Evolutionary conservation across 2,888 invertebrate genomes (phyloP).

Genomic region (Notodonta dromedarius): DNA sequence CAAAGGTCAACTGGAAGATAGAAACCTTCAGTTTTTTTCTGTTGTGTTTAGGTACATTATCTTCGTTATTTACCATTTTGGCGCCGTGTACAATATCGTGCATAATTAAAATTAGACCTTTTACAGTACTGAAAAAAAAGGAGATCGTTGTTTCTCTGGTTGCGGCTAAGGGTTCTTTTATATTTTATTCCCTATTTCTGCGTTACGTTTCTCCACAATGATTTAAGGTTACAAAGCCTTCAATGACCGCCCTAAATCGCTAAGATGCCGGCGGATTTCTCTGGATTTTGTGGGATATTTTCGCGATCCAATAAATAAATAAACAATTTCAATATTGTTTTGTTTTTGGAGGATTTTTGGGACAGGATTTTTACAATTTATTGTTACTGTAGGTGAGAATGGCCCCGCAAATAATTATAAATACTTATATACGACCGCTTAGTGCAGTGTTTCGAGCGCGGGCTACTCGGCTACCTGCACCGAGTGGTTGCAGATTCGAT

Average conservation of each 20-base stretch:
- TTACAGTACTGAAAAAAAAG: not conserved
- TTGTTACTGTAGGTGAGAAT: not conserved
- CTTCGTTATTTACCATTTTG: too few relatives aligned
- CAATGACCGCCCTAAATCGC: not conserved
- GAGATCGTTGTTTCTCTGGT: not conserved
- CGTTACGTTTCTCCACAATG: conserved; percentile 5
- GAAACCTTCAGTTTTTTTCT: too few relatives aligned
- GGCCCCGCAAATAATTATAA: too few relatives aligned
- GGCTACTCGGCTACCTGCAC: too few relatives aligned
- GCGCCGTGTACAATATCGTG: too few relatives aligned
- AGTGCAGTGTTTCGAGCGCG: too few relatives aligned
- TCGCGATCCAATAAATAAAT: not conserved
- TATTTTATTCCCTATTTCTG: conserved; percentile 12
- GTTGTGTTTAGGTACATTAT: too few relatives aligned
- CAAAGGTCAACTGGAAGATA: too few relatives aligned
- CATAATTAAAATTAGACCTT: too few relatives aligned
- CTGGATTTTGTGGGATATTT: not conserved
- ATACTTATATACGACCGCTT: too few relatives aligned
- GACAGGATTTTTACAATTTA: not conserved
- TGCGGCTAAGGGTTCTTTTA: not conserved
- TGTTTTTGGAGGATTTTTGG: not conserved
- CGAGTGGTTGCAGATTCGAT: too few relatives aligned
- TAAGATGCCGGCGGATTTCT: not conserved
- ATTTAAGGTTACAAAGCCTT: conserved; percentile 12
- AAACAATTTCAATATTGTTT: not conserved